These are phyloP conservation scores for Machimus rusticus DNA, from an alignment of 2,888 invertebrate genomes.

Conservation along the genomic window DNA sequence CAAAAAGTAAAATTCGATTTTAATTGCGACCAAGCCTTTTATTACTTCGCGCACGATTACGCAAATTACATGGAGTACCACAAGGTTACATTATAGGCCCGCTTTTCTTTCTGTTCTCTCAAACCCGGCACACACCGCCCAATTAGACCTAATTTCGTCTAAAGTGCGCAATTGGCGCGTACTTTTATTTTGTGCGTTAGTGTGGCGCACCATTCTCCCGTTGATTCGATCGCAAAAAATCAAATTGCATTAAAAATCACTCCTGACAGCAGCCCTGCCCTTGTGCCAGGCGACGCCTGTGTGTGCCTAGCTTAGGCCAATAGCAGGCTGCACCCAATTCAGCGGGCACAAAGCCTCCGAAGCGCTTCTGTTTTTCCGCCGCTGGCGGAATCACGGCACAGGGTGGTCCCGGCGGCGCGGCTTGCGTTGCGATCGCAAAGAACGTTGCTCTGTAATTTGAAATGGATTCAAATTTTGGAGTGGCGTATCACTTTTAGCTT, in stretches of 20 bases:
- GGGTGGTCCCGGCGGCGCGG: background rate
- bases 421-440: background rate
- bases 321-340: background rate
- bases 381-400: background rate
- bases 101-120: background rate
- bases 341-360: background rate
- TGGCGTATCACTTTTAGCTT: background rate
- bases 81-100: background rate
- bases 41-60: background rate
- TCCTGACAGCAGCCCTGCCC: background rate
- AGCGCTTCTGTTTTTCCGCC: background rate
- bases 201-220: background rate
- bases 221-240: background rate
- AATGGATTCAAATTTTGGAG: slow-evolving; percentile 25
- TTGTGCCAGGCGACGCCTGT: background rate
- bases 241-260: background rate
- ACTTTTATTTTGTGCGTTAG: background rate
- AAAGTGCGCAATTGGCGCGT: background rate
- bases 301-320: background rate
- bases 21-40: background rate
- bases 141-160: background rate
- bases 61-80: background rate
- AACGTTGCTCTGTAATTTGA: slow-evolving; percentile 10
- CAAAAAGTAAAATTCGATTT: background rate
- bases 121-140: background rate